Evolutionary conservation across 2,888 invertebrate species (phyloP), one percentile per base, ranked within the genome.

Genomic region (Tetropium fuscum): DNA sequence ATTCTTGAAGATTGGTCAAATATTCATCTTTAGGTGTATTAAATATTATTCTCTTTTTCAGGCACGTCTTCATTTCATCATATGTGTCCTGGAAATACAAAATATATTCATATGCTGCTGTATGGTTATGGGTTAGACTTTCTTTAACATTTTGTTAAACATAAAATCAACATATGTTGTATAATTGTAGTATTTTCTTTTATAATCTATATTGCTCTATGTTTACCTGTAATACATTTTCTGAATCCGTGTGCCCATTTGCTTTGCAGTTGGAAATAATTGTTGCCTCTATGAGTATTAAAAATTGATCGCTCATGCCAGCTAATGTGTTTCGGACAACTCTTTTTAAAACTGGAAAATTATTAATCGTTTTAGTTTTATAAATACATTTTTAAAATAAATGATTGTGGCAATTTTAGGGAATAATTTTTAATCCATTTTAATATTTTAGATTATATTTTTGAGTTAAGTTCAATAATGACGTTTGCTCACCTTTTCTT

Each of bases 231-330:
- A 62, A 27, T 13, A 45, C 18, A 20, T 16, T 27, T 22, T 30
- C 51, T 3, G 15, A 22, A 7, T 41, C 25, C 4, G 8, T 7
- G 10, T 49, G 44, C 3, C 60, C 60, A 32, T 60, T 55, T 11
- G 11, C 32, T 20, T 54, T 55, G 27, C 63, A 63, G 15, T 58
- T 57, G 2, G 13, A 15, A 4, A 60, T 54, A 7, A 63, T 47
- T 22, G 32, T 47, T 5, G 32, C 8, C 43, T 60, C 63, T 20
- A 54, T 48, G 18, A 34, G 54, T 4, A 18, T 8, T 3, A 63
- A 6, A 32, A 57, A 51, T 4, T 25, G 7, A 1, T 16, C 30
- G 8, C 40, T 45, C 36, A 57, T 36, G 16, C 20, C 13, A 3
- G 16, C 32, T 1, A 54, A 22, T n/a, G 60, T 34, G 8, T 45